A percentile compares a stretch with the other conserved stretches of the same genome.
Evolutionary conservation across 2,888 invertebrate genomes (phyloP).

Genomic region (Ischnus inquisitorius): DNA sequence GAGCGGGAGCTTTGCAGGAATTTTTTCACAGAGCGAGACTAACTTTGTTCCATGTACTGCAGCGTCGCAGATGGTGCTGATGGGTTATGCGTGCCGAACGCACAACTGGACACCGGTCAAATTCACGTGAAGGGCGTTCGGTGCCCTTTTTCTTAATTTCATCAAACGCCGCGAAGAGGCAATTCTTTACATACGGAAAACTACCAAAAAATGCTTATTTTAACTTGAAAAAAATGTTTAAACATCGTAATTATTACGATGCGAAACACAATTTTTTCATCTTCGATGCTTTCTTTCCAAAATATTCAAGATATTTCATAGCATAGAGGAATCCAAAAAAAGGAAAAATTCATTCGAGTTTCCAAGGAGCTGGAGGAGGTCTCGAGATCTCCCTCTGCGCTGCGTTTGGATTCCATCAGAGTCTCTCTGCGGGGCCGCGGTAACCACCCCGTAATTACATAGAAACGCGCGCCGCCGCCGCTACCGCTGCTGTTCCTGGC

Average conservation of each 20-base stretch:
- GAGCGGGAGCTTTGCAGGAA: slow-evolving; percentile 68
- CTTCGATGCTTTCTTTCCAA: too few species aligned
- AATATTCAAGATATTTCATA: not conserved
- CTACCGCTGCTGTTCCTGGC: slow-evolving; percentile 70
- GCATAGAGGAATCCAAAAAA: not conserved
- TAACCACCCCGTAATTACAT: slow-evolving; percentile 69
- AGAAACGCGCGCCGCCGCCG: slow-evolving; percentile 55
- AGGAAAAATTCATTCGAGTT: slow-evolving; percentile 53
- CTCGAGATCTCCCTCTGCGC: slow-evolving; percentile 12
- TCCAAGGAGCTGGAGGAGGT: slow-evolving; percentile 51
- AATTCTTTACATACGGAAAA: not conserved
- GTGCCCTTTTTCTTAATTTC: not conserved
- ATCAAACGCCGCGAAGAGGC: not conserved
- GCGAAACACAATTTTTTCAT: too few species aligned
- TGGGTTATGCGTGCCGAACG: slow-evolving; percentile 71
- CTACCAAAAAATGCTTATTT: too few species aligned
- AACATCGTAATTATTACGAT: too few species aligned
- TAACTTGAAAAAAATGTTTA: too few species aligned
- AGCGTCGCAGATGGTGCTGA: slow-evolving; percentile 78
- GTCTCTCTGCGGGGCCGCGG: not conserved
- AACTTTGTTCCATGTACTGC: slow-evolving; percentile 46
- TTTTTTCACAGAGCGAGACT: slow-evolving; percentile 57
- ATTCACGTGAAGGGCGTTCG: not conserved
- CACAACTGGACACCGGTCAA: slow-evolving; percentile 68
- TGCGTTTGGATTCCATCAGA: slow-evolving; percentile 28